These are phyloP conservation scores for Limnothrissa miodon DNA, from an alignment of 2,113 vertebrate genomes.

Conservation along the genomic window DNA sequence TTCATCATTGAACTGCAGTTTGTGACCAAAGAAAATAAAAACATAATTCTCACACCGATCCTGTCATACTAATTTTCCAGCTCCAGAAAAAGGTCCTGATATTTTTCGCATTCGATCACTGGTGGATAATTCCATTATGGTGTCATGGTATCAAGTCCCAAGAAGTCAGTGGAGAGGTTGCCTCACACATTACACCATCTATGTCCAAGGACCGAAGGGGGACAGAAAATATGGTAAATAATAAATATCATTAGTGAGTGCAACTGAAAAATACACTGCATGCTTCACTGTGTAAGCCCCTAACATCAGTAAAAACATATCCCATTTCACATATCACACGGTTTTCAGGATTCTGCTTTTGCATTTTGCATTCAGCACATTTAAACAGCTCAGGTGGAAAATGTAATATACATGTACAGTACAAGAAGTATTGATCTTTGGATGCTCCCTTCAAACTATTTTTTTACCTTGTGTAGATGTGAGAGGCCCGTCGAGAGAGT, in stretches of 20 bases:
- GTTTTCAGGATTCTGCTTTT: no score
- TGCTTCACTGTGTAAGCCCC: background rate
- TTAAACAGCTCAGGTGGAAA: background rate
- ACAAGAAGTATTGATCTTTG: background rate
- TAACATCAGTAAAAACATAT: background rate
- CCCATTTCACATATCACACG: no score
- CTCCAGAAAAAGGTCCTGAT: constrained; percentile 50
- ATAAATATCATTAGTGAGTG: background rate
- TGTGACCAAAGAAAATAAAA: background rate
- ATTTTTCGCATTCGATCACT: background rate
- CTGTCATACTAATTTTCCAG: constrained; percentile 43
- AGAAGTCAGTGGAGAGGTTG: constrained; percentile 59
- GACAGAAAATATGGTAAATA: constrained; percentile 40
- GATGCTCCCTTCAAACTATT: background rate
- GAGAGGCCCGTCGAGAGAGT: constrained; percentile 15
- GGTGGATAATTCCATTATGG: constrained; percentile 37
- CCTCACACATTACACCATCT: constrained; percentile 62
- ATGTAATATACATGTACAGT: no score
- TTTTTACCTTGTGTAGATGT: constrained; percentile 28
- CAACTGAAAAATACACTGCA: background rate
- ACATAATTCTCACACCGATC: background rate
- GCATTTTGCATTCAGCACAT: no score
- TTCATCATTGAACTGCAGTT: background rate
- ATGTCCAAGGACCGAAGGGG: constrained; percentile 40
- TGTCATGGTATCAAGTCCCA: constrained; percentile 58